Percentiles rank a stretch among this genome's conserved stretches.
These are phyloP conservation scores for Spatulosminthurus flaviceps DNA, from an alignment of 2,888 invertebrate genomes.

Conservation along the genomic window DNA sequence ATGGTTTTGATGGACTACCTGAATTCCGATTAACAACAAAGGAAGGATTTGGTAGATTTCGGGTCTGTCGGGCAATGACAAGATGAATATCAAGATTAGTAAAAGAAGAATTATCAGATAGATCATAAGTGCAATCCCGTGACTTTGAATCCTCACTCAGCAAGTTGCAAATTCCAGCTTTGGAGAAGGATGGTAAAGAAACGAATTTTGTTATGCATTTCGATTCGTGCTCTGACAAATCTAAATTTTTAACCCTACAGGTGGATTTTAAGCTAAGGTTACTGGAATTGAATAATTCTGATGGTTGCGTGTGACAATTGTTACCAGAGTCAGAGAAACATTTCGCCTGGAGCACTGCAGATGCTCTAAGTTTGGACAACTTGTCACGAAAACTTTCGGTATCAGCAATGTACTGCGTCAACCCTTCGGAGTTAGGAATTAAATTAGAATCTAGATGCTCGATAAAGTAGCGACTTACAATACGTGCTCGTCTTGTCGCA, in stretches of 20 bases:
- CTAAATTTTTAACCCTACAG: conserved; percentile 4
- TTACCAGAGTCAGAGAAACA: neutral
- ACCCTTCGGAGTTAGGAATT: neutral
- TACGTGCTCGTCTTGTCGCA: neutral
- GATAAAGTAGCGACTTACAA: conserved; percentile 26
- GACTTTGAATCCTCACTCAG: conserved; percentile 6
- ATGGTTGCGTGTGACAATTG: neutral
- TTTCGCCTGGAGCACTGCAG: neutral
- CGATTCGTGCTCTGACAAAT: neutral
- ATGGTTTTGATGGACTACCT: neutral
- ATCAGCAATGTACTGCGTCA: neutral
- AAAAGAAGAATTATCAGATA: neutral
- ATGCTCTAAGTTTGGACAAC: neutral
- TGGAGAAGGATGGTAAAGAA: neutral
- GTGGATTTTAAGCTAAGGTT: neutral
- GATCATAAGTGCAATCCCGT: neutral
- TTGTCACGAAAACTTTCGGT: neutral
- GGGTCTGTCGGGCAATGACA: neutral
- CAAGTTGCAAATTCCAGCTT: neutral
- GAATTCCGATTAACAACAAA: conserved; percentile 29
- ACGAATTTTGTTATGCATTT: neutral
- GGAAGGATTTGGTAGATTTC: neutral
- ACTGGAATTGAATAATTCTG: neutral
- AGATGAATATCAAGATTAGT: neutral
- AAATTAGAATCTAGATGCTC: neutral